phyloP scores from a whole-genome alignment of 2,113 vertebrate genomes.

The Thalassarche chlororhynchos region DNA sequence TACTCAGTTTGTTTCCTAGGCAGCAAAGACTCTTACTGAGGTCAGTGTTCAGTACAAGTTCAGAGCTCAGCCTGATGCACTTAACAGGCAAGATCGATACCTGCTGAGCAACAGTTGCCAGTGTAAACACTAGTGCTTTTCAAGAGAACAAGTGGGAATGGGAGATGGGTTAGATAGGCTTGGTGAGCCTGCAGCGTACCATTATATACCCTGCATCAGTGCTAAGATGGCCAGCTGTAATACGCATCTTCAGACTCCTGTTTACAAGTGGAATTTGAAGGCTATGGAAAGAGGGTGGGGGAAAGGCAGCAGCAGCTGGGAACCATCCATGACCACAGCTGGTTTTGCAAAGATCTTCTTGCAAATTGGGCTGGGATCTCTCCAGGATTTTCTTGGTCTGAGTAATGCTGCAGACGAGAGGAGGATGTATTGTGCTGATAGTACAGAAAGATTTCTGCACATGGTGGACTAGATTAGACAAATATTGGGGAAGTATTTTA shows the following conservation, averaged over 20 bases:
- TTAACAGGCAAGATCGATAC: neutral
- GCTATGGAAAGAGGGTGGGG: neutral
- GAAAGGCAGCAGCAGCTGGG: neutral
- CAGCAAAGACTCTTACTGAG: neutral
- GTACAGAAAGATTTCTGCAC: neutral
- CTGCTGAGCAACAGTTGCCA: neutral
- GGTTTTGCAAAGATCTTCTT: conserved; percentile 1
- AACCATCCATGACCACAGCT: neutral
- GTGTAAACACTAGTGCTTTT: neutral
- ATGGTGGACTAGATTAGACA: neutral
- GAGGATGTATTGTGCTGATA: neutral
- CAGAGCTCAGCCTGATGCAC: neutral
- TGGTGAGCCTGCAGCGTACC: neutral
- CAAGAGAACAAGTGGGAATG: neutral
- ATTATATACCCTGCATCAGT: neutral
- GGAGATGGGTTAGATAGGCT: neutral
- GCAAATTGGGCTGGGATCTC: neutral
- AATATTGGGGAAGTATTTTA: neutral
- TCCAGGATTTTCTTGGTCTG: neutral
- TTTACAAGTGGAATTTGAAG: conserved; percentile 2
- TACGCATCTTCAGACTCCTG: neutral
- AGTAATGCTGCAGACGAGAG: neutral
- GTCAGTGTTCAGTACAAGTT: neutral
- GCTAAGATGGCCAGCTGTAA: neutral
- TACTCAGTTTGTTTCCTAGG: neutral